These are phyloP conservation scores for Leptinotarsa defecta DNA, from an alignment of 1,140 invertebrate genomes.

Conservation along the genomic window DNA sequence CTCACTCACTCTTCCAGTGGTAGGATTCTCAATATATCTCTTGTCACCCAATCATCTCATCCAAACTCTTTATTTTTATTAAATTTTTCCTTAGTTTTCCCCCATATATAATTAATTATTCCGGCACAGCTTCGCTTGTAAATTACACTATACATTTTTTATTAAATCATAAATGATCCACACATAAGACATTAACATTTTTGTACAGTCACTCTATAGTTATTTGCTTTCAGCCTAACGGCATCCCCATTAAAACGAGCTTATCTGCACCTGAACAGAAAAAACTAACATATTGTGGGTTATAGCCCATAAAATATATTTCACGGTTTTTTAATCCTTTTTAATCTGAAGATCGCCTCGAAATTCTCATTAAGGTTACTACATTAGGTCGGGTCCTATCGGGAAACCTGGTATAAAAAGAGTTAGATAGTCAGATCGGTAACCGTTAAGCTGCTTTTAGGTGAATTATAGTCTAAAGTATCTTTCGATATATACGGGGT, in stretches of 20 bases:
- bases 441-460: not conserved
- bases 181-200: not conserved
- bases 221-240: not conserved
- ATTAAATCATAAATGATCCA: not conserved
- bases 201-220: not conserved
- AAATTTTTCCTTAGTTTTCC: no score
- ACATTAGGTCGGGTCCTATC: not conserved
- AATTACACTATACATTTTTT: not conserved
- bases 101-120: no score
- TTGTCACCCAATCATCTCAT: no score
- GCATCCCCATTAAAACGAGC: not conserved
- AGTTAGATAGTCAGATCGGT: no score
- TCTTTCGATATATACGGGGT: not conserved
- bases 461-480: not conserved
- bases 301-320: not conserved
- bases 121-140: no score
- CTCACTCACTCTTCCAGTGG: no score
- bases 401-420: not conserved
- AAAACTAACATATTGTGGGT: conserved; percentile 1
- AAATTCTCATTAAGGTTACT: not conserved
- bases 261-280: conserved; percentile 3
- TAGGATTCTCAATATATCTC: no score
- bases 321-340: conserved; percentile 1
- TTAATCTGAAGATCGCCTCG: not conserved
- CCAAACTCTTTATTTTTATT: no score